These are phyloP conservation scores for Metopolophium dirhodum DNA, from an alignment of 1,140 invertebrate species.

Conservation along the genomic window DNA sequence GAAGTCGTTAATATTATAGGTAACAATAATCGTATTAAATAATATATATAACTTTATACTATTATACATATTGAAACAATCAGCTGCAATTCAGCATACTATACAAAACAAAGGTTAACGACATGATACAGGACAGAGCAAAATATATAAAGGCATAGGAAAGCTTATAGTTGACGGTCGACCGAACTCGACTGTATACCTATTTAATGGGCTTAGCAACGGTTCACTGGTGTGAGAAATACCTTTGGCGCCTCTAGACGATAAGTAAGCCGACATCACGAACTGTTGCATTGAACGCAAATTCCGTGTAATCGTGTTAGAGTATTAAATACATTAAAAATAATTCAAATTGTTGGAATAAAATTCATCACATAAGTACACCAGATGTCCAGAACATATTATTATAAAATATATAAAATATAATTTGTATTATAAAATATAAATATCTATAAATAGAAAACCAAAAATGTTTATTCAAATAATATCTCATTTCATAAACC, in stretches of 20 bases:
- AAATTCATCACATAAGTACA: background rate
- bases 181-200: background rate
- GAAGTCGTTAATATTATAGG: background rate
- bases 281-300: constrained; percentile 31
- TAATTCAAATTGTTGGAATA: background rate
- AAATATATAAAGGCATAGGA: too few species aligned
- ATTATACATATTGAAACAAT: background rate
- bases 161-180: background rate
- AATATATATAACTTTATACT: background rate
- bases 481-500: too few species aligned
- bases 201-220: background rate
- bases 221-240: constrained; percentile 29
- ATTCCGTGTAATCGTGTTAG: background rate
- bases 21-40: background rate
- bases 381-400: too few species aligned
- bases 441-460: background rate
- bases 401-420: background rate
- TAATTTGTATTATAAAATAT: background rate
- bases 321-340: background rate
- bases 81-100: background rate
- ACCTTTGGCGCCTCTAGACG: background rate
- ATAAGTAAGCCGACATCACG: background rate
- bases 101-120: background rate
- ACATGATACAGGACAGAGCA: background rate
- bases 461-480: background rate